These are phyloP conservation scores for Pseudopleuronectes americanus DNA, from an alignment of 2,797 vertebrate genomes.

Conservation along the genomic window DNA sequence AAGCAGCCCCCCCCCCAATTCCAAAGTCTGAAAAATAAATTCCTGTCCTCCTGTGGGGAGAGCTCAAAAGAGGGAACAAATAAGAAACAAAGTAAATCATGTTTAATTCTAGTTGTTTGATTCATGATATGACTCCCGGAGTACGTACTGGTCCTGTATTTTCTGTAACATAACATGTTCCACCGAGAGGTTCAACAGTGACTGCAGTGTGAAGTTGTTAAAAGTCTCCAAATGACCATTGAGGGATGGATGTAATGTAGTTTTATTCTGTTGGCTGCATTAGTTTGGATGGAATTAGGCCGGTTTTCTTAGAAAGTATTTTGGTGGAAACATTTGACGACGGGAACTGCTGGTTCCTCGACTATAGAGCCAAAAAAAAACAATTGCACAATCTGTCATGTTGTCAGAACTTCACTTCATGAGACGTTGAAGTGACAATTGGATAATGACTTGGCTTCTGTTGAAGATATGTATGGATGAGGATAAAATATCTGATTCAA, in stretches of 20 bases:
- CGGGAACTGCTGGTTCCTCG: background rate
- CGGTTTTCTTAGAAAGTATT: conserved; percentile 26
- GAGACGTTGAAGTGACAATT: background rate
- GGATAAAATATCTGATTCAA: background rate
- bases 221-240: conserved; percentile 56
- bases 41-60: conserved; percentile 29
- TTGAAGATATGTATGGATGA: background rate
- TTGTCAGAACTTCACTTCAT: background rate
- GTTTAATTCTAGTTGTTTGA: conserved; percentile 4
- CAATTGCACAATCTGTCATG: background rate
- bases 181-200: conserved; percentile 32
- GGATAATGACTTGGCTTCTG: too few relatives aligned
- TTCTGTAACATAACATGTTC: conserved; percentile 51
- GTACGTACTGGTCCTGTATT: conserved; percentile 14
- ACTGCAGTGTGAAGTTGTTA: conserved; percentile 62
- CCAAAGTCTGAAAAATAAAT: conserved; percentile 44
- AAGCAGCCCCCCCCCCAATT: conserved; percentile 34
- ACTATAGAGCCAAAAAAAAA: conserved; percentile 9
- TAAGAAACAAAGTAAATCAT: conserved; percentile 20
- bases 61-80: conserved; percentile 19
- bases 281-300: conserved; percentile 44
- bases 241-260: conserved; percentile 13
- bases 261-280: conserved; percentile 42
- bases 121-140: background rate
- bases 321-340: background rate